Percentiles rank a stretch among this genome's conserved stretches.
These are phyloP conservation scores for Spatulosminthurus flaviceps DNA, from an alignment of 2,888 invertebrate species.

Conservation along the genomic window DNA sequence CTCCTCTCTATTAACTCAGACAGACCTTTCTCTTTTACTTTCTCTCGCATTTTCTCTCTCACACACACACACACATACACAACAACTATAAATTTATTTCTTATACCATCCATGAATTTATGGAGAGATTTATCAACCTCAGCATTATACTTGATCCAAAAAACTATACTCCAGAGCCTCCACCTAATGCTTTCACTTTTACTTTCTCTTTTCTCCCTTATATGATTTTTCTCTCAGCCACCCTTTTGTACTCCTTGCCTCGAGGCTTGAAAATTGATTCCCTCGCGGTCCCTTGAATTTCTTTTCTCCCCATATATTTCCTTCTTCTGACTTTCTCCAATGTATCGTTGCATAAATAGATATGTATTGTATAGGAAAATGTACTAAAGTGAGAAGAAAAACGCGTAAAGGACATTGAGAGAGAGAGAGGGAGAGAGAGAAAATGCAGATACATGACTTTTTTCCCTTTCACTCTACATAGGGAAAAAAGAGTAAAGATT, in stretches of 20 bases:
- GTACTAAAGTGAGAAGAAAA: too few relatives aligned
- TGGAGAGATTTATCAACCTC: slow-evolving; percentile 34
- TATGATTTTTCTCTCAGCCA: too few relatives aligned
- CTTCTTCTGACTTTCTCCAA: too few relatives aligned
- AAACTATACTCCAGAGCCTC: neutral
- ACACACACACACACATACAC: neutral
- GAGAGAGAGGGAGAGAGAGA: too few relatives aligned
- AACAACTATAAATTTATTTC: slow-evolving; percentile 35
- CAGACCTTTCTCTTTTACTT: neutral
- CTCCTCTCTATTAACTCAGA: slow-evolving; percentile 16
- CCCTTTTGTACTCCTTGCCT: too few relatives aligned
- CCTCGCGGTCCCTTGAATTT: neutral
- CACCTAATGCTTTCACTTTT: slow-evolving; percentile 15
- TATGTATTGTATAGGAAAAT: too few relatives aligned
- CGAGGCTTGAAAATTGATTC: neutral
- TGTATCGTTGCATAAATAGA: too few relatives aligned
- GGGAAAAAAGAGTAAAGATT: neutral
- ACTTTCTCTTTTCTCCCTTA: neutral
- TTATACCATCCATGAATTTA: slow-evolving; percentile 32
- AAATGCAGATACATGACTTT: too few relatives aligned
- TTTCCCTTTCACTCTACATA: too few relatives aligned
- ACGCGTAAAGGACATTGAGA: too few relatives aligned
- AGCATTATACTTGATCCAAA: slow-evolving; percentile 29
- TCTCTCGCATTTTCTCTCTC: slow-evolving; percentile 13
- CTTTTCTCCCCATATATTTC: too few relatives aligned